Evolutionary conservation across 2,888 invertebrate species (phyloP), one percentile per base, ranked within the genome.

Genomic region (Orthonychiurus folsomi): DNA sequence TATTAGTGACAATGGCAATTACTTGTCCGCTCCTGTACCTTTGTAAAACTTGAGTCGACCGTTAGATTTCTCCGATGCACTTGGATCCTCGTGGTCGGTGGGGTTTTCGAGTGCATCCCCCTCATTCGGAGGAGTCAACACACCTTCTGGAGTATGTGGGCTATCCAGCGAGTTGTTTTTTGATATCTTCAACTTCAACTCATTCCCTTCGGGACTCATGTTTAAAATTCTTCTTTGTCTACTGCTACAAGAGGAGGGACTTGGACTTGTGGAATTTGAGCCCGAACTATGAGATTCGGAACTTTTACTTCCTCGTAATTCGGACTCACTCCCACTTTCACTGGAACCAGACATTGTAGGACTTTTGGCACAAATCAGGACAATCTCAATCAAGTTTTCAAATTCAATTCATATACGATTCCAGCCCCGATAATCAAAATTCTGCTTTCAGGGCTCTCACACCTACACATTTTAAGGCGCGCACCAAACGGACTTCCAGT

Each of bases 1-100:
- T 57, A 56, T 56, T 56, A 61, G 62, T 62, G 60, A 56, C 62
- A 53, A 64, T n/a, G n/a, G n/a, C n/a, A n/a, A n/a, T n/a, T n/a
- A n/a, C n/a, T n/a, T n/a, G n/a, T n/a, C 65, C 78, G n/a, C n/a
- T n/a, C n/a, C n/a, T 77, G 76, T 76, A 85, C 86, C 85, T 83
- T 87, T 88, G 77, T 86, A 88, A 79, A 88, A 88, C 77, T 87
- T 87, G 73, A 88, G 83, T 74, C 87, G 82, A 75, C 88, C 88
- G 73, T 87, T 87, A 76, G 84, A 72, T 53, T 67, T 66, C 3
- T 69, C 61, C 47, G 70, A 60, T 65, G 68, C 63, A 3, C 5
- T 2, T 21, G 15, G 2, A 24, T 20, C n/a, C 9, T 9, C 21
- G 23, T 63, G 65, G 50, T 64, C 66, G 61, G 62, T 62, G 61